A percentile compares a stretch with the other conserved stretches of the same genome.
Conservation (phyloP, 2,888 invertebrate genomes). For the Podabrus alpinus region DNA sequence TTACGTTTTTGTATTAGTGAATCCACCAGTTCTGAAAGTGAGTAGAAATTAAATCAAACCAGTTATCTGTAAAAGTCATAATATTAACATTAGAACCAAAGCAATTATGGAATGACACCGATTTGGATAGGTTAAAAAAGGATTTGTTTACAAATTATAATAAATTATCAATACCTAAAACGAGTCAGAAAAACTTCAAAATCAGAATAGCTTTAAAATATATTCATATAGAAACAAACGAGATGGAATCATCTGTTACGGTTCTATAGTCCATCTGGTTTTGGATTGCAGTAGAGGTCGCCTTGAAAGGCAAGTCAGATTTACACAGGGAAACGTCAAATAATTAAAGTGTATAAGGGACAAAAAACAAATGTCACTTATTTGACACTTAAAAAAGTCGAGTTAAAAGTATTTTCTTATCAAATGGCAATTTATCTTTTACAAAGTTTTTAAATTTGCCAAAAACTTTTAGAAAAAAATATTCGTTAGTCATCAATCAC, state of each 20-base stretch:
- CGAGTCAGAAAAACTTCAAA: slow-evolving; percentile 57
- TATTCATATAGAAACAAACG: slow-evolving; percentile 69
- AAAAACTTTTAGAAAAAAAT: too few relatives aligned
- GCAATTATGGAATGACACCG: slow-evolving; percentile 61
- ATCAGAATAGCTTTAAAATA: slow-evolving; percentile 63
- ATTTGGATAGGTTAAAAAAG: slow-evolving; percentile 60
- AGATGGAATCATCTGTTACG: slow-evolving; percentile 63
- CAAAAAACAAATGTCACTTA: too few relatives aligned
- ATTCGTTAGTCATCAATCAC: too few relatives aligned
- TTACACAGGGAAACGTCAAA: too few relatives aligned
- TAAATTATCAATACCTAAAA: slow-evolving; percentile 60
- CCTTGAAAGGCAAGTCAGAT: too few relatives aligned
- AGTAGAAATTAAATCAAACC: background rate
- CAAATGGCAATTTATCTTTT: too few relatives aligned
- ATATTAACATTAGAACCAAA: slow-evolving; percentile 46
- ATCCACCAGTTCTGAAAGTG: background rate
- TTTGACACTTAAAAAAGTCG: too few relatives aligned
- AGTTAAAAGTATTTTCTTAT: too few relatives aligned
- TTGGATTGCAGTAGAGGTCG: too few relatives aligned
- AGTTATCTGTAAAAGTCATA: background rate
- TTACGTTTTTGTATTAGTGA: background rate
- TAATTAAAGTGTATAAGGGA: too few relatives aligned
- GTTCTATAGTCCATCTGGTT: too few relatives aligned
- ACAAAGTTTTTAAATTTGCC: too few relatives aligned
- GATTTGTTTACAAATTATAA: slow-evolving; percentile 63